Conservation (phyloP, 2,113 vertebrate genomes). For the Onychorhynchus coronatus region DNA sequence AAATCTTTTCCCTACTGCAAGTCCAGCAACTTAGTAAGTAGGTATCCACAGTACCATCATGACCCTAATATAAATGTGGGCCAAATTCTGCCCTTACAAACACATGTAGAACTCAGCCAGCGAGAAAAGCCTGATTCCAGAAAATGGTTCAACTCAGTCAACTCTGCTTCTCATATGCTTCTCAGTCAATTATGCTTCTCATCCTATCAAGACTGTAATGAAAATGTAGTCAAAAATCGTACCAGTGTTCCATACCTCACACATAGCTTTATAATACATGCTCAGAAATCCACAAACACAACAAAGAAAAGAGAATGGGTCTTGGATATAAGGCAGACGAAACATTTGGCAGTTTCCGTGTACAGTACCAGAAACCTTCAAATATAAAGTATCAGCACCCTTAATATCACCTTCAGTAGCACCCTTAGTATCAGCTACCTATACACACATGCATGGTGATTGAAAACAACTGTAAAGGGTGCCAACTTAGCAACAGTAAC, state of each 20-base stretch:
- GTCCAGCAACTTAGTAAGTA: background rate
- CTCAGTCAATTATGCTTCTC: no score
- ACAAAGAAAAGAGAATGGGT: background rate
- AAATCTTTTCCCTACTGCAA: background rate
- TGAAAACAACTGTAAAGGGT: background rate
- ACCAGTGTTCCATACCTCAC: background rate
- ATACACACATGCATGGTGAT: rapidly evolving
- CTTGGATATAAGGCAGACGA: background rate
- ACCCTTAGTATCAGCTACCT: background rate
- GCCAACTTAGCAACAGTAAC: background rate
- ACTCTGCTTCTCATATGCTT: no score
- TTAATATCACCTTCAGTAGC: background rate
- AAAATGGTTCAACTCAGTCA: background rate
- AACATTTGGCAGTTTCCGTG: background rate
- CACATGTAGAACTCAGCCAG: background rate
- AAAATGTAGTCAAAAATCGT: background rate
- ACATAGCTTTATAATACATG: rapidly evolving
- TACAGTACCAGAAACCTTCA: background rate
- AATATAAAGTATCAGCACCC: rapidly evolving
- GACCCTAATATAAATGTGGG: background rate
- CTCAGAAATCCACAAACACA: background rate
- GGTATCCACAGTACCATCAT: background rate
- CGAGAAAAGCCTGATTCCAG: background rate
- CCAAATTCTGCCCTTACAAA: background rate
- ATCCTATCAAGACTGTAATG: background rate